Conservation (phyloP, 37 sponge, comb jelly and placozoan species). For the Crambe crambe region DNA sequence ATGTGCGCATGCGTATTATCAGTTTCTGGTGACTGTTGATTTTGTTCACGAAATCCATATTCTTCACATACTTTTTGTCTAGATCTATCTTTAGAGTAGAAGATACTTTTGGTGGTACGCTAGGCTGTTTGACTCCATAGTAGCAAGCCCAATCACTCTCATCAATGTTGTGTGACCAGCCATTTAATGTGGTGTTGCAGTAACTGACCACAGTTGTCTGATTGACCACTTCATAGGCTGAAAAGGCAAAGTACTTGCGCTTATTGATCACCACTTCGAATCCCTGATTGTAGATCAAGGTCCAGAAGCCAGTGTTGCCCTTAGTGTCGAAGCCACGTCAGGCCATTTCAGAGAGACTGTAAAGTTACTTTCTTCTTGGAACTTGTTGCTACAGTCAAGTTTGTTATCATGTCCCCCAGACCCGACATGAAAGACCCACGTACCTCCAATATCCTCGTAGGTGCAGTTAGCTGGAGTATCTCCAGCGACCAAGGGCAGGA, state of each 20-base stretch:
- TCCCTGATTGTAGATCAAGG: slow-evolving; percentile 65
- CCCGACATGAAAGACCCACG: slow-evolving; percentile 47
- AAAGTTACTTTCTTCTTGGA: not conserved
- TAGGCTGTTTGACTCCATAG: slow-evolving; percentile 39
- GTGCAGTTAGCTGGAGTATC: slow-evolving; percentile 71
- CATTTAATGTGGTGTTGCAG: slow-evolving; percentile 40
- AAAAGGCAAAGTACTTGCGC: slow-evolving; percentile 59
- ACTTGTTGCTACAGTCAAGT: slow-evolving; percentile 35
- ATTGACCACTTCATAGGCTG: slow-evolving; percentile 16
- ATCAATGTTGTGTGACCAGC: slow-evolving; percentile 48
- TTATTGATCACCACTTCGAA: slow-evolving; percentile 50
- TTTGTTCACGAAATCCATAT: too few species aligned
- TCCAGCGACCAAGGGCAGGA: not conserved
- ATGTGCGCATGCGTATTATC: too few species aligned
- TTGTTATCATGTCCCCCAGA: slow-evolving; percentile 8
- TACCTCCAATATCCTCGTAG: slow-evolving; percentile 47
- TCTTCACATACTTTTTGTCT: too few species aligned
- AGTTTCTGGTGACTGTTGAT: too few species aligned
- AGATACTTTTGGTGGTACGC: too few species aligned
- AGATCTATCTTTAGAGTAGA: too few species aligned
- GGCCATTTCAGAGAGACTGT: slow-evolving; percentile 44
- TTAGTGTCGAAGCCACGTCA: slow-evolving; percentile 32
- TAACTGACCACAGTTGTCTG: slow-evolving; percentile 8
- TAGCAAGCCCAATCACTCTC: slow-evolving; percentile 54
- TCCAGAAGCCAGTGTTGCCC: slow-evolving; percentile 64